Conservation (phyloP, 2,113 vertebrate species). For the human (Homo sapiens) region GRCh38 chr4:145803001-145803500, state of each 20-base stretch:
- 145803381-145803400: neutral
- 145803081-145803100: neutral
- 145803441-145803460: neutral
- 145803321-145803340: neutral
- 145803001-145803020: neutral
- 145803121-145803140: neutral
- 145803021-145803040: neutral
- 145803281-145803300: neutral
- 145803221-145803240: neutral
- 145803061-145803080: too few species aligned
- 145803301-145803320: neutral
- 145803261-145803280: neutral
- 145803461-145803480: neutral
- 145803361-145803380: slow-evolving; percentile 8
- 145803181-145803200: neutral
- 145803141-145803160: neutral
- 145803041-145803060: neutral
- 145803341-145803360: slow-evolving; percentile 34
- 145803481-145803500: slow-evolving; percentile 14
- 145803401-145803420: neutral
- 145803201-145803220: neutral
- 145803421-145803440: slow-evolving; percentile 29
- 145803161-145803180: neutral
- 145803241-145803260: neutral
- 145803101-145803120: neutral